phyloP scores from a whole-genome alignment of 2,113 vertebrate species.

The Numenius arquata region DNA sequence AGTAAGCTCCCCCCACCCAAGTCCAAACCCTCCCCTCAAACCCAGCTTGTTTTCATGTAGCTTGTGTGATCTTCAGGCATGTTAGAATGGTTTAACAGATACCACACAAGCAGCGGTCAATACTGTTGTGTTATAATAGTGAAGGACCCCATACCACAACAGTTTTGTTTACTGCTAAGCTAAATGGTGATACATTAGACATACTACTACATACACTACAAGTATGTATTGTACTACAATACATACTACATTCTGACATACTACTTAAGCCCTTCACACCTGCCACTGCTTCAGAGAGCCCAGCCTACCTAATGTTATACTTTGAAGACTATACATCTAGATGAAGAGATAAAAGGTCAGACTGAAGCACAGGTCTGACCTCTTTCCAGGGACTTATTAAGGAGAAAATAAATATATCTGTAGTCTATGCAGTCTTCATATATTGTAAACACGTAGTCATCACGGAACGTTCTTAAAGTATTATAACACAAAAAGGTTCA shows the following conservation, averaged over 20 bases:
- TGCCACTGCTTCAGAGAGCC: neutral
- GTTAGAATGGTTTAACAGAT: neutral
- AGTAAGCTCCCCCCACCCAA: neutral
- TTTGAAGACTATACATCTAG: fast-evolving
- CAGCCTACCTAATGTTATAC: fast-evolving
- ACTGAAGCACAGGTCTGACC: neutral
- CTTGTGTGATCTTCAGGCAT: neutral
- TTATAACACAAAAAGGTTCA: neutral
- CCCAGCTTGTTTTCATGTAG: neutral
- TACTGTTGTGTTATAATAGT: neutral
- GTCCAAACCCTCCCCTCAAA: neutral
- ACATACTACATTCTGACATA: neutral
- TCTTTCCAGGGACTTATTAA: neutral
- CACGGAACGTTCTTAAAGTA: neutral
- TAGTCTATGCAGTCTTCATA: neutral
- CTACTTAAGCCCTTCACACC: no score
- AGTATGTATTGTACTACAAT: no score
- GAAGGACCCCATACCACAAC: neutral
- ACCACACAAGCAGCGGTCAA: neutral
- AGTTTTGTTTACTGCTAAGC: neutral
- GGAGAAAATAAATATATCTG: neutral
- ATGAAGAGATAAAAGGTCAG: neutral
- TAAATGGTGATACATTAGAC: neutral
- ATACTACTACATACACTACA: no score
- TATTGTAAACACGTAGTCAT: neutral